Evolutionary conservation across 2,888 invertebrate species (phyloP), one percentile per base, ranked within the genome.

Genomic region (Agrochola circellaris): DNA sequence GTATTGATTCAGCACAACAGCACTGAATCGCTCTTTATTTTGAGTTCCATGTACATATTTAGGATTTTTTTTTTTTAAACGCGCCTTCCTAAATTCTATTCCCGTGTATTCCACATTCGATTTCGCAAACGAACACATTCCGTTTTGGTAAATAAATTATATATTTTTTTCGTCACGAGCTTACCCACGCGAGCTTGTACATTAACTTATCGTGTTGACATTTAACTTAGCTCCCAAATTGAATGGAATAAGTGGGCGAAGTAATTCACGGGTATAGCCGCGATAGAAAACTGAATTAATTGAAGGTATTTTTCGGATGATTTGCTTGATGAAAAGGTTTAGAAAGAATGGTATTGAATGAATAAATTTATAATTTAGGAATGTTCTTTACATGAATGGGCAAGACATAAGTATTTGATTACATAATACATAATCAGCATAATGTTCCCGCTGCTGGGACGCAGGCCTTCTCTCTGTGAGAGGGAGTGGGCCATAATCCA

Each of bases 211-310:
- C 75, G 51, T 69, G 81, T 82, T 81, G 85, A 81, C 72, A 75
- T 84, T 82, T 72, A 82, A 81, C 81, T 81, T 69, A 58, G 20
- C 81, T 58, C 23, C 68, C 23, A 75, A 82, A 84, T 82, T 82
- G 75, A 81, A 75, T 62, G 68, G 65, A 66, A 65, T 79, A 67
- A 62, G 69, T 42, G 60, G n/a, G 60, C 66, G 8, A 66, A 51
- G 77, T 77, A 80, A 85, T 83, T 85, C 75, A 70, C 48, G 67
- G 70, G 69, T 69, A 75, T 73, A 30, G 30, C 75, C 13, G 51
- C 23, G 73, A 66, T 73, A 71, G 66, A 84, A 66, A 68, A 76
- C 74, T 75, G 66, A 77, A 77, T 85, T 76, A 73, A 82, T 77
- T 64, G 66, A 26, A 66, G 64, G 51, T 54, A 48, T 85, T 83